A percentile compares a stretch with the other conserved stretches of the same genome.
Evolutionary conservation across 2,113 vertebrate genomes (phyloP).

Genomic region (Tricholaema leucomelas): DNA sequence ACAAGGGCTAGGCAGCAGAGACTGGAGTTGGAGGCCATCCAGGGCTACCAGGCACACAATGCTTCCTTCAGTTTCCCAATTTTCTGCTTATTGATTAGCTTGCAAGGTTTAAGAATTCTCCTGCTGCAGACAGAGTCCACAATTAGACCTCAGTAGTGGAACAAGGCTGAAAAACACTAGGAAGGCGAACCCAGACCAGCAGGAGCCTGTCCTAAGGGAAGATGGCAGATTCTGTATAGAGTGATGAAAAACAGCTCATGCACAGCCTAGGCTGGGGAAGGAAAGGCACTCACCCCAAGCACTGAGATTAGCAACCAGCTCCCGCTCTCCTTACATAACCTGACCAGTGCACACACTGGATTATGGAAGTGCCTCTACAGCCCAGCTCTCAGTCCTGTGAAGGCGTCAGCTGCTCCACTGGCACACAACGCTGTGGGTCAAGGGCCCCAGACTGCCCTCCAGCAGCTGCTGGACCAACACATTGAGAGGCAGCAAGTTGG

Average conservation of each 20-base stretch:
- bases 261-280: neutral
- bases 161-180: neutral
- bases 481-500: neutral
- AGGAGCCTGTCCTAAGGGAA: neutral
- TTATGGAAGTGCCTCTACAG: neutral
- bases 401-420: neutral
- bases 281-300: neutral
- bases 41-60: neutral
- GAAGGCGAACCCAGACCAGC: conserved; percentile 18
- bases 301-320: neutral
- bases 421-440: neutral
- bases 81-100: neutral
- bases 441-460: neutral
- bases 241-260: neutral
- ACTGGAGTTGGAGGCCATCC: neutral
- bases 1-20: neutral
- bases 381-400: rapidly evolving
- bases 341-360: rapidly evolving
- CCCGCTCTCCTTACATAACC: neutral
- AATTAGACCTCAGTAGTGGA: neutral
- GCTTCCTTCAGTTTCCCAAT: neutral
- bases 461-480: neutral
- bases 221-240: neutral
- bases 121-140: neutral
- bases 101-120: neutral